These are phyloP conservation scores for Trichonephila inaurata DNA, from an alignment of 1,140 invertebrate species.

Conservation along the genomic window DNA sequence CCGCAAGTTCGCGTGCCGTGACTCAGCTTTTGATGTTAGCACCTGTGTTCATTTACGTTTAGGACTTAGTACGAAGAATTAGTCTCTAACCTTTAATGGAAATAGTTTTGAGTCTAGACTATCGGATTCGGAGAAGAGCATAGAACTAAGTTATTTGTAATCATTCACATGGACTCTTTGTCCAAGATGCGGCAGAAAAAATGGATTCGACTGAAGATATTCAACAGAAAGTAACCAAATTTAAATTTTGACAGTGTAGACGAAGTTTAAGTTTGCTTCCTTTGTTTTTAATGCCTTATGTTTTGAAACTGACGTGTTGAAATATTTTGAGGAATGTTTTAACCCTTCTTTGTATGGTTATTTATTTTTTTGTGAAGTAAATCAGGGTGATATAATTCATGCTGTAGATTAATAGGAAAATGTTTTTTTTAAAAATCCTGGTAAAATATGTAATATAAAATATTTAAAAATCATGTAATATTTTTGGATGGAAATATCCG, in stretches of 20 bases:
- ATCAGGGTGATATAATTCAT: no score
- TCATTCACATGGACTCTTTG: constrained; percentile 3
- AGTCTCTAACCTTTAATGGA: constrained; percentile 67
- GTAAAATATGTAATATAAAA: no score
- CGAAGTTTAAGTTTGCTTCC: background rate
- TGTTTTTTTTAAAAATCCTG: no score
- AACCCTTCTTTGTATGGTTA: no score
- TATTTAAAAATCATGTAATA: no score
- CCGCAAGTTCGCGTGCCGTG: constrained; percentile 61
- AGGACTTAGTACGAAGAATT: constrained; percentile 62
- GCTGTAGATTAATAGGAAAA: no score
- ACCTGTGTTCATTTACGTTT: constrained; percentile 71
- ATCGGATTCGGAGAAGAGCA: constrained; percentile 41
- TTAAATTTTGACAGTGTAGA: background rate
- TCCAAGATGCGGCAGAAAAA: background rate
- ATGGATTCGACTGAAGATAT: background rate
- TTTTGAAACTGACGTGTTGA: no score
- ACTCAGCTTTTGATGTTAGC: constrained; percentile 41
- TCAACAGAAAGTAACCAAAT: background rate
- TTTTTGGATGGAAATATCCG: no score
- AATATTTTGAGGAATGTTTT: no score
- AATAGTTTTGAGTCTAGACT: constrained; percentile 64
- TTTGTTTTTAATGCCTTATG: no score
- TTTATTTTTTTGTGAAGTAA: no score
- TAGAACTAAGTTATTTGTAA: constrained; percentile 19